phyloP scores from a whole-genome alignment of 2,113 vertebrate genomes.

The Mandrillus leucophaeus region DNA sequence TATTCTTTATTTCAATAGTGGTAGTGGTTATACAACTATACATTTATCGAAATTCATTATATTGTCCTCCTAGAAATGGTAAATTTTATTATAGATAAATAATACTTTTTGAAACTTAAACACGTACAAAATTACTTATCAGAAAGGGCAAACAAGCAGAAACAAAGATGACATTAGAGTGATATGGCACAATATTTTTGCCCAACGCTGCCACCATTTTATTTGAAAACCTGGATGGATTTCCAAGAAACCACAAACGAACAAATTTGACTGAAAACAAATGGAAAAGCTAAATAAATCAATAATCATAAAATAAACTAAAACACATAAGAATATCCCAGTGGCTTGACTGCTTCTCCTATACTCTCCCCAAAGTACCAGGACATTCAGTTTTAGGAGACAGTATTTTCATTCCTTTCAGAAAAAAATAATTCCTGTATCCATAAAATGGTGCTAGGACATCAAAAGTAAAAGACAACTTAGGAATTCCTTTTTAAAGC shows the following conservation, averaged over 20 bases:
- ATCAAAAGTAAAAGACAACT: neutral
- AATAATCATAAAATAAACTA: neutral
- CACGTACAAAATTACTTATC: neutral
- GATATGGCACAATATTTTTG: neutral
- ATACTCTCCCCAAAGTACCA: neutral
- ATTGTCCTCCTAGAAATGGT: neutral
- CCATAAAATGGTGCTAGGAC: neutral
- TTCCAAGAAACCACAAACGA: neutral
- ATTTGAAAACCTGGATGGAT: neutral
- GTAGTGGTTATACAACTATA: neutral
- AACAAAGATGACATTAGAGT: constrained; percentile 21
- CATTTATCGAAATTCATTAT: constrained; percentile 20
- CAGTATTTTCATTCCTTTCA: neutral
- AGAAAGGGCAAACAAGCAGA: neutral
- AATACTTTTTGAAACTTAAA: neutral
- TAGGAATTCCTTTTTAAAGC: neutral
- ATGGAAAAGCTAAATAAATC: neutral
- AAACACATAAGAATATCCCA: neutral
- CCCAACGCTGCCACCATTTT: neutral
- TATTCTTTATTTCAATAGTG: neutral
- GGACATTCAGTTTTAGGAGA: neutral
- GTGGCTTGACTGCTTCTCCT: neutral
- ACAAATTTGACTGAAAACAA: constrained; percentile 4
- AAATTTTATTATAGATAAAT: neutral
- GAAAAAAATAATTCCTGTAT: neutral